Percentiles rank a stretch among this genome's conserved stretches.
phyloP scores from a whole-genome alignment of 2,797 vertebrate genomes.

The Petrocephalus schoutedeni region DNA sequence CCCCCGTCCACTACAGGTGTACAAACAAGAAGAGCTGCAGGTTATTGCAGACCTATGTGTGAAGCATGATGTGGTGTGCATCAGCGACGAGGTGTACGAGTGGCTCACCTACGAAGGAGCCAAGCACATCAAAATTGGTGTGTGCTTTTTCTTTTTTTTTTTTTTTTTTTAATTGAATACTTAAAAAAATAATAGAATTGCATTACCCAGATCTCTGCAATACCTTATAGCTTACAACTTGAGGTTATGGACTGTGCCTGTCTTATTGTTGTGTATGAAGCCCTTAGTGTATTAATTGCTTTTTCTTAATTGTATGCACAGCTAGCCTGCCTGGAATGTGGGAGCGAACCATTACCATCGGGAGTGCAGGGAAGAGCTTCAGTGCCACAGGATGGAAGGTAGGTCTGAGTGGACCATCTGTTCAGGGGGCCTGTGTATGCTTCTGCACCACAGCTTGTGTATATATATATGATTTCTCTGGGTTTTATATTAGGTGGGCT shows the following conservation, averaged over 20 bases:
- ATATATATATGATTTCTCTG: background rate
- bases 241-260: background rate
- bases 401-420: constrained; percentile 14
- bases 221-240: background rate
- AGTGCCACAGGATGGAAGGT: constrained; percentile 96
- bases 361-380: constrained; percentile 90
- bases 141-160: constrained; percentile 17
- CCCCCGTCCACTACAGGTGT: constrained; percentile 67
- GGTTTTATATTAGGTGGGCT: constrained; percentile 75
- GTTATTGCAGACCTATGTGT: constrained; percentile 80
- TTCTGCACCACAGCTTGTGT: background rate
- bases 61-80: constrained; percentile 77
- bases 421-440: background rate
- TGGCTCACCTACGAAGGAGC: constrained; percentile 82
- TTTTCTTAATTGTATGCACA: constrained; percentile 43
- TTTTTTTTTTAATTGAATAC: no score
- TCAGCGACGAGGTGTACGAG: constrained; percentile 93
- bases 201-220: background rate
- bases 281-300: background rate
- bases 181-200: no score
- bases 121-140: constrained; percentile 83
- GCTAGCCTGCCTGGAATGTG: constrained; percentile 91
- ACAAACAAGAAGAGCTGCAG: constrained; percentile 72
- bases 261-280: background rate
- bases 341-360: constrained; percentile 80